A percentile compares a stretch with the other conserved stretches of the same genome.
These are phyloP conservation scores for Scaptomyza cyrtandrae DNA, from an alignment of 2,888 invertebrate genomes.

Conservation along the genomic window DNA sequence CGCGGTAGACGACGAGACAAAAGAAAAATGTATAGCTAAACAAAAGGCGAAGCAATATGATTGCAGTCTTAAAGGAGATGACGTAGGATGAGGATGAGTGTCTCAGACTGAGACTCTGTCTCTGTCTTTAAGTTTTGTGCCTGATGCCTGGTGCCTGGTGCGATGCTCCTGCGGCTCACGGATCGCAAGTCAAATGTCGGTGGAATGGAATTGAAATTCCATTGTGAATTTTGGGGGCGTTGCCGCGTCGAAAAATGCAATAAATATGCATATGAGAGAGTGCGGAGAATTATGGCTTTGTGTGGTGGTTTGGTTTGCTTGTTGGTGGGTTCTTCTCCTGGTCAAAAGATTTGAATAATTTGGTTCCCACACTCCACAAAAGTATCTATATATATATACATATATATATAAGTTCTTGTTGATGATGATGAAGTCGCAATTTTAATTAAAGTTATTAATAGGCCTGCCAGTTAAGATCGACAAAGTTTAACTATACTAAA, in stretches of 20 bases:
- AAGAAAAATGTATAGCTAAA: slow-evolving; percentile 48
- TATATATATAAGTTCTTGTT: background rate
- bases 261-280: slow-evolving; percentile 83
- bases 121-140: slow-evolving; percentile 4
- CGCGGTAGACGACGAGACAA: slow-evolving; percentile 9
- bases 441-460: slow-evolving; percentile 83
- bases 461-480: slow-evolving; percentile 55
- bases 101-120: slow-evolving; percentile 14
- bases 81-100: slow-evolving; percentile 12
- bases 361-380: slow-evolving; percentile 80
- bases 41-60: slow-evolving; percentile 59
- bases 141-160: slow-evolving; percentile 2
- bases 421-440: slow-evolving; percentile 48
- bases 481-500: slow-evolving; percentile 24
- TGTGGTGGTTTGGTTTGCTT: slow-evolving; percentile 2
- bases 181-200: slow-evolving; percentile 45
- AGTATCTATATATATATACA: background rate
- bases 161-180: slow-evolving; percentile 4
- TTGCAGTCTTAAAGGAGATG: slow-evolving; percentile 56
- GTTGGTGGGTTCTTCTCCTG: slow-evolving; percentile 2
- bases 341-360: slow-evolving; percentile 80
- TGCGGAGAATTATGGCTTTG: slow-evolving; percentile 54
- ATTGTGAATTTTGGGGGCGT: slow-evolving; percentile 82
- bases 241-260: slow-evolving; percentile 83
- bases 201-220: slow-evolving; percentile 83